Evolutionary conservation across 2,113 vertebrate genomes (phyloP).

Genomic region (Laterallus jamaicensis): DNA sequence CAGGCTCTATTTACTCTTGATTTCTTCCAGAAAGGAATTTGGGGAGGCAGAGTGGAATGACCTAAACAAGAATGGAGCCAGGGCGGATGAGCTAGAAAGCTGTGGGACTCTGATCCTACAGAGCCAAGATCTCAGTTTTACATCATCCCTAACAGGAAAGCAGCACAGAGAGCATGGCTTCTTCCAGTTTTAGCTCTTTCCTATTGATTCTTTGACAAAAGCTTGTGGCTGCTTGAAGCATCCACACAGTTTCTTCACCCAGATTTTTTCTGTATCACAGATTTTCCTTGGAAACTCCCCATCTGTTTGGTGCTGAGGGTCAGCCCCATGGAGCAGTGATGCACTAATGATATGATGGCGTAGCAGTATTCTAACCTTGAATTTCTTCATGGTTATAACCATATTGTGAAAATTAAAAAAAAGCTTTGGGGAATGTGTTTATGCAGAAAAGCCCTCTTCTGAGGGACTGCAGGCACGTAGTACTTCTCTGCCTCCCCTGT

Average conservation of each 20-base stretch:
- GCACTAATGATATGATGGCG: background rate
- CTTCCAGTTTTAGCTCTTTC: conserved; percentile 4
- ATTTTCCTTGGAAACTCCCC: conserved; percentile 40
- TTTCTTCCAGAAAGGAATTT: conserved; percentile 54
- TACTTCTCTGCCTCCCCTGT: background rate
- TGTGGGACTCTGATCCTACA: conserved; percentile 5
- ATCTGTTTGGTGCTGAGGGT: conserved; percentile 18
- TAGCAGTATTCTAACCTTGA: background rate
- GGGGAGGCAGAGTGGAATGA: conserved; percentile 48
- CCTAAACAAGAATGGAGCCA: conserved; percentile 31
- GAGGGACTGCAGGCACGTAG: background rate
- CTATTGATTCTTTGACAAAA: conserved; percentile 5
- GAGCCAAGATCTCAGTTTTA: conserved; percentile 16
- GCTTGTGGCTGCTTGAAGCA: background rate
- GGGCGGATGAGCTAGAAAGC: background rate
- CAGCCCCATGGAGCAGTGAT: background rate
- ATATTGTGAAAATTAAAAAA: background rate
- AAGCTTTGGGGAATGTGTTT: background rate
- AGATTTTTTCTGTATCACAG: background rate
- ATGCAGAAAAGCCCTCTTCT: background rate
- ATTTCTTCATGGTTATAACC: conserved; percentile 2
- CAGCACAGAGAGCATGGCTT: background rate
- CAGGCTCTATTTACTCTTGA: conserved; percentile 33
- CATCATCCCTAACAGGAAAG: background rate
- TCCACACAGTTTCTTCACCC: conserved; percentile 21